A percentile compares a stretch with the other conserved stretches of the same genome.
phyloP scores from a whole-genome alignment of 1,140 invertebrate species.

The Drosophila kanapiae region DNA sequence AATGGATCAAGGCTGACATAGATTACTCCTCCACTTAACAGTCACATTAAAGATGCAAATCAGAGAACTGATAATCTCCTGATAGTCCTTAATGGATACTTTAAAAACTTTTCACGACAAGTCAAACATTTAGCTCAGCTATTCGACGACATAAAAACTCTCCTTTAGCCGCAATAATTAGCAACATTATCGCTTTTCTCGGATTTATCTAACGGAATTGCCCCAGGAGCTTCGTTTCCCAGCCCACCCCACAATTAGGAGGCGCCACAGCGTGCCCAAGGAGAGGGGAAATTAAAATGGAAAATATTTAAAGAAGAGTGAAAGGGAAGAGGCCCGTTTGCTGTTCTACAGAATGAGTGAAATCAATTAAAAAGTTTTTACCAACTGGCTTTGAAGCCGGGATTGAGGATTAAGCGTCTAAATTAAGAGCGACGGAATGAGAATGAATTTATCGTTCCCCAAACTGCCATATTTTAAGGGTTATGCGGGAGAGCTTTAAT shows the following conservation, averaged over 20 bases:
- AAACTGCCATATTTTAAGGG: slow-evolving; percentile 32
- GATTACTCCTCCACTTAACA: not conserved
- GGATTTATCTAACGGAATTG: slow-evolving; percentile 19
- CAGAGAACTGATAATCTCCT: not conserved
- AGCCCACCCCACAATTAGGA: not conserved
- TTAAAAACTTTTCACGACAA: slow-evolving; percentile 14
- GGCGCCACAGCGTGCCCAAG: slow-evolving; percentile 62
- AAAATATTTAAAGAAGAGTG: slow-evolving; percentile 11
- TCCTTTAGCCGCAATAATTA: slow-evolving; percentile 10
- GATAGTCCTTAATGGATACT: not conserved
- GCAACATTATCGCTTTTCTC: slow-evolving; percentile 4
- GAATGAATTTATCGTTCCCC: slow-evolving; percentile 26
- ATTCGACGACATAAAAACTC: slow-evolving; percentile 18
- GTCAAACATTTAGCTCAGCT: slow-evolving; percentile 14
- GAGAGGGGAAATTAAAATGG: slow-evolving; percentile 41
- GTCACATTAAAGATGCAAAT: not conserved
- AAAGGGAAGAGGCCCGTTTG: slow-evolving; percentile 25
- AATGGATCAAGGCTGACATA: not conserved
- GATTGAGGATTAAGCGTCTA: slow-evolving; percentile 68
- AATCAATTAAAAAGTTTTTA: slow-evolving; percentile 79
- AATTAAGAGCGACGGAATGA: slow-evolving; percentile 59
- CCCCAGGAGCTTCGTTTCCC: not conserved
- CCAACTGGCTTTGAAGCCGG: slow-evolving; percentile 47
- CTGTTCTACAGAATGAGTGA: slow-evolving; percentile 34
- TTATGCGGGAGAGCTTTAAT: slow-evolving; percentile 57